A percentile compares a stretch with the other conserved stretches of the same genome.
phyloP scores from a whole-genome alignment of 2,113 vertebrate genomes.

The Ceratotherium simum region DNA sequence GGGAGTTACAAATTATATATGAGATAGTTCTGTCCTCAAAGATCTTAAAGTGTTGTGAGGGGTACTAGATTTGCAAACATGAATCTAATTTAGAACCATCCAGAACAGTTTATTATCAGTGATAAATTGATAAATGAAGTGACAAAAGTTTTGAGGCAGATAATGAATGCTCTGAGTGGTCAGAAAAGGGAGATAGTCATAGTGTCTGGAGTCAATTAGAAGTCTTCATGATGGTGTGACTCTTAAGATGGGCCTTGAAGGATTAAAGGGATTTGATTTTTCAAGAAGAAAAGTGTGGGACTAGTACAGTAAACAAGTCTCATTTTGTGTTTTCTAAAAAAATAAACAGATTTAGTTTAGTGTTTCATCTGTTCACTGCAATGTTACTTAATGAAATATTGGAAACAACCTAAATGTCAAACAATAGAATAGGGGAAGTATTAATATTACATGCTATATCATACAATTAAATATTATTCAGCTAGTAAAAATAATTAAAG shows the following conservation, averaged over 20 bases:
- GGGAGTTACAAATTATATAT: background rate
- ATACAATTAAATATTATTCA: background rate
- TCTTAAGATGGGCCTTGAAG: background rate
- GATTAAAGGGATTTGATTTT: slow-evolving; percentile 29
- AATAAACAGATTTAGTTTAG: background rate
- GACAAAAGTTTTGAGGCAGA: background rate
- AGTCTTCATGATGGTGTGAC: background rate
- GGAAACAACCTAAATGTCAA: background rate
- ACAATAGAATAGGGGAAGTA: background rate
- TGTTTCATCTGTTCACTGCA: background rate
- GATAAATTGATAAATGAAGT: background rate
- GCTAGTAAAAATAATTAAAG: background rate
- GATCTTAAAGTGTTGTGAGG: slow-evolving; percentile 38
- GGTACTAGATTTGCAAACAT: slow-evolving; percentile 46
- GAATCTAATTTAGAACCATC: slow-evolving; percentile 6
- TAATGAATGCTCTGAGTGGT: background rate
- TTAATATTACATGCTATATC: background rate
- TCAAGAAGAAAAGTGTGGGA: background rate
- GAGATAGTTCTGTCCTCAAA: background rate
- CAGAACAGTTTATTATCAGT: slow-evolving; percentile 14
- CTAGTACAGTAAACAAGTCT: background rate
- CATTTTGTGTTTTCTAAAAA: slow-evolving; percentile 21
- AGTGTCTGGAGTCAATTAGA: background rate
- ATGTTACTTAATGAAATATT: background rate
- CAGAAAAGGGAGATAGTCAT: background rate